A percentile compares a stretch with the other conserved stretches of the same genome.
Evolutionary conservation across 1,140 invertebrate genomes (phyloP).

Genomic region (Atta colombica): DNA sequence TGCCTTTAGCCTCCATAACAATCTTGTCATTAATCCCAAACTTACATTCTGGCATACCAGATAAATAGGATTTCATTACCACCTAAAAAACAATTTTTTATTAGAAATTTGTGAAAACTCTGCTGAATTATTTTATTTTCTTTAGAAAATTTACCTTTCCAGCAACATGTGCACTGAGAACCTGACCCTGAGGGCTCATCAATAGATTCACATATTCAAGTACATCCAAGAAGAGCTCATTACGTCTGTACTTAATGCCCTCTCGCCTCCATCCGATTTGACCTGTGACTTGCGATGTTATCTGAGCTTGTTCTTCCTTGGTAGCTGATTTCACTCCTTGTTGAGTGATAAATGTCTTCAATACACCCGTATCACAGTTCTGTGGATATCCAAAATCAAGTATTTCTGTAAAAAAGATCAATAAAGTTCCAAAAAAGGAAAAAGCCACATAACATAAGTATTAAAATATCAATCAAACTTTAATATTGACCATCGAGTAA

Average conservation of each 20-base stretch:
- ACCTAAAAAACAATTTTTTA: constrained; percentile 87
- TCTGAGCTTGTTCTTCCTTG: constrained; percentile 99
- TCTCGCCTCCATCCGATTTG: constrained; percentile 99
- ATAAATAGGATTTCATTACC: constrained; percentile 99
- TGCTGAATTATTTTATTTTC: neutral
- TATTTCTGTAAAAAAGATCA: constrained; percentile 93
- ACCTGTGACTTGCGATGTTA: constrained; percentile 99
- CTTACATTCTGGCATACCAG: constrained; percentile 99
- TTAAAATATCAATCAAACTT: neutral
- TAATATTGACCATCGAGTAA: constrained; percentile 94
- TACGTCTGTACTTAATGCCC: constrained; percentile 99
- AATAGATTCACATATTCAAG: constrained; percentile 99
- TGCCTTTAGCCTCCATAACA: constrained; percentile 98
- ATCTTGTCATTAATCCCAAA: constrained; percentile 99
- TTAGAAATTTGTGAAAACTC: neutral
- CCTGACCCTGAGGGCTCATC: constrained; percentile 99
- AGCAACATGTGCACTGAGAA: constrained; percentile 99
- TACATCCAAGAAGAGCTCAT: constrained; percentile 99
- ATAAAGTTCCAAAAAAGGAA: constrained; percentile 8
- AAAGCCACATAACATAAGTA: neutral
- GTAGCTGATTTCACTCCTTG: constrained; percentile 99
- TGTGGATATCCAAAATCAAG: constrained; percentile 99
- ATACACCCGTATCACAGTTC: constrained; percentile 99
- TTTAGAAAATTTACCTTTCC: constrained; percentile 90
- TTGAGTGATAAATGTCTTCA: constrained; percentile 99